Conservation (phyloP, 2,797 vertebrate genomes). For the Fistularia commersonii region DNA sequence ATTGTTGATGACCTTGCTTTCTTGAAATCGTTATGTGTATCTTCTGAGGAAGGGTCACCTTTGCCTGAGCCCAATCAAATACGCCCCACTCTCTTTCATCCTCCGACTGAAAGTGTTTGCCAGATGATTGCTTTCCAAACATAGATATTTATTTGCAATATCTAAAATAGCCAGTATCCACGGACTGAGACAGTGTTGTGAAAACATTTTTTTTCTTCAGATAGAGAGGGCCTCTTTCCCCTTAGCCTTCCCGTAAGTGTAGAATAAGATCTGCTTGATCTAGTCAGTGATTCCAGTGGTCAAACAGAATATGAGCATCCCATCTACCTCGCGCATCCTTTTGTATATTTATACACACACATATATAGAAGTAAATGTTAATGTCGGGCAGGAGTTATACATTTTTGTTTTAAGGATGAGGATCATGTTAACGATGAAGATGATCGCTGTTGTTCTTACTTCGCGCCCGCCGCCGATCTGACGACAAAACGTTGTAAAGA, state of each 20-base stretch:
- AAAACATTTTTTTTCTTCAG: not conserved
- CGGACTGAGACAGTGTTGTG: constrained; percentile 24
- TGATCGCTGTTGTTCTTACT: too few relatives aligned
- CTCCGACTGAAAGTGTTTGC: constrained; percentile 18
- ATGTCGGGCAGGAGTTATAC: too few relatives aligned
- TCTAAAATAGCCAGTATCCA: constrained; percentile 30
- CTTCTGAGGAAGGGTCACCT: not conserved
- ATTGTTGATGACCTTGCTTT: not conserved
- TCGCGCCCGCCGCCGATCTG: too few relatives aligned
- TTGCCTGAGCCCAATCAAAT: constrained; percentile 2
- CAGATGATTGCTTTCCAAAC: constrained; percentile 46
- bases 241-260: constrained; percentile 4
- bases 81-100: constrained; percentile 23
- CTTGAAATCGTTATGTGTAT: not conserved
- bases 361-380: too few relatives aligned
- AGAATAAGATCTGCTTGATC: constrained; percentile 12
- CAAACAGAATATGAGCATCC: too few relatives aligned
- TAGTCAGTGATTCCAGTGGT: constrained; percentile 18
- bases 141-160: constrained; percentile 26
- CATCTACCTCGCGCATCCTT: too few relatives aligned
- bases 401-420: too few relatives aligned
- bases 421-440: too few relatives aligned
- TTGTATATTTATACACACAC: too few relatives aligned
- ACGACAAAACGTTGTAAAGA: too few relatives aligned
- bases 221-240: constrained; percentile 8